Evolutionary conservation across 1,140 invertebrate species (phyloP), one percentile per base, ranked within the genome.

Genomic region (Drosophila athabasca): DNA sequence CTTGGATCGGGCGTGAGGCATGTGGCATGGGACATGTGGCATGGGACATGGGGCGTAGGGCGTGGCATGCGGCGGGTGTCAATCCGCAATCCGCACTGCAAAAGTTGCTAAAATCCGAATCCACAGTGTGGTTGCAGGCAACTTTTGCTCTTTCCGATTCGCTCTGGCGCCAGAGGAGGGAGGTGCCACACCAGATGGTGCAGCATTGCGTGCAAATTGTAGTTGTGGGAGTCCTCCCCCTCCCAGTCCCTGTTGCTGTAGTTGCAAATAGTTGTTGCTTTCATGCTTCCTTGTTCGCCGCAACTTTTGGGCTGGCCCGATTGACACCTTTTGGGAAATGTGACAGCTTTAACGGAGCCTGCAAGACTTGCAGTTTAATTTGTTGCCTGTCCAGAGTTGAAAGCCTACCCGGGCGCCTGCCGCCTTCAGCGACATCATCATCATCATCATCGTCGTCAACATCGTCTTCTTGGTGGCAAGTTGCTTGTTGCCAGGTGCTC

Each of bases 71-170:
- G 11, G 49, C 44, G 19, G 50, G 69, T 64, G 70, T 73, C 78
- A 84, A 85, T 80, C 62, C 60, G 19, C 78, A 84, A 52, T 67
- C 48, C 53, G 43, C 48, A 55, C 15, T 60, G 51, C 17, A 75
- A 70, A 87, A 87, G 74, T 85, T 87, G 46, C 41, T 61, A 35
- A 61, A 70, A 69, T 81, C 68, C 78, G 72, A 66, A 70, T 84
- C 49, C 71, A 57, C 70, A 75, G 46, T 73, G 73, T 68, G 71
- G 73, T 76, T 67, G 70, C 62, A 51, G 82, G 74, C 82, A 85
- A 85, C 82, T 85, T 85, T 85, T 85, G 83, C 82, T 81, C 78
- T 82, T 85, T 84, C 81, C 76, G 82, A 52, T 84, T 57, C 62
- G 51, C 50, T 67, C 69, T 71, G 54, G 60, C 35, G 44, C 24